Evolutionary conservation across 2,888 invertebrate genomes (phyloP).

Genomic region (Druceiella hillmani): DNA sequence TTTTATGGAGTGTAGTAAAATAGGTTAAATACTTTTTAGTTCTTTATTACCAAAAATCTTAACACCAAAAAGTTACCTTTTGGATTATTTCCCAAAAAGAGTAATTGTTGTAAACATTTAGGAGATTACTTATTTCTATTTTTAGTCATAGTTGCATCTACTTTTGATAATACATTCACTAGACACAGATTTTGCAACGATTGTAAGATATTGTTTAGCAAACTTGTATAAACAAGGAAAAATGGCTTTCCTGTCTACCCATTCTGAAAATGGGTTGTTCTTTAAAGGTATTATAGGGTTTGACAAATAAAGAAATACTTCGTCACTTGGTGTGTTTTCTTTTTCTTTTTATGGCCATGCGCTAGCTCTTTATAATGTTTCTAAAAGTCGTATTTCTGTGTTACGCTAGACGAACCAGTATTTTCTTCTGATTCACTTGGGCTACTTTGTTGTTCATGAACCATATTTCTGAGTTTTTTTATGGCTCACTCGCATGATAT

Average conservation of each 20-base stretch:
- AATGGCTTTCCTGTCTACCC: slow-evolving; percentile 26
- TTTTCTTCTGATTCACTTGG: slow-evolving; percentile 26
- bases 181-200: slow-evolving; percentile 29
- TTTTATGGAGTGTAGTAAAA: no score
- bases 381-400: slow-evolving; percentile 25
- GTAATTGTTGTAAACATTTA: no score
- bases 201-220: slow-evolving; percentile 28
- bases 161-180: slow-evolving; percentile 30
- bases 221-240: slow-evolving; percentile 27
- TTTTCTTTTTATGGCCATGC: slow-evolving; percentile 20
- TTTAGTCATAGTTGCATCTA: slow-evolving; percentile 27
- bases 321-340: slow-evolving; percentile 26
- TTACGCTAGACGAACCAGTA: slow-evolving; percentile 16
- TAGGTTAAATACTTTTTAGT: no score
- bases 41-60: no score
- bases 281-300: slow-evolving; percentile 24
- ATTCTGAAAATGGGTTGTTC: slow-evolving; percentile 27
- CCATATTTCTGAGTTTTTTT: no score
- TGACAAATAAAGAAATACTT: slow-evolving; percentile 25
- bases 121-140: no score
- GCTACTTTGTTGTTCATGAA: no score
- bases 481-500: slow-evolving; percentile 24
- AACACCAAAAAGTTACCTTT: no score
- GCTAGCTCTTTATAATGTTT: slow-evolving; percentile 27
- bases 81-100: no score